Evolutionary conservation across 2,113 vertebrate species (phyloP).

Genomic region (Irena cyanogastra): DNA sequence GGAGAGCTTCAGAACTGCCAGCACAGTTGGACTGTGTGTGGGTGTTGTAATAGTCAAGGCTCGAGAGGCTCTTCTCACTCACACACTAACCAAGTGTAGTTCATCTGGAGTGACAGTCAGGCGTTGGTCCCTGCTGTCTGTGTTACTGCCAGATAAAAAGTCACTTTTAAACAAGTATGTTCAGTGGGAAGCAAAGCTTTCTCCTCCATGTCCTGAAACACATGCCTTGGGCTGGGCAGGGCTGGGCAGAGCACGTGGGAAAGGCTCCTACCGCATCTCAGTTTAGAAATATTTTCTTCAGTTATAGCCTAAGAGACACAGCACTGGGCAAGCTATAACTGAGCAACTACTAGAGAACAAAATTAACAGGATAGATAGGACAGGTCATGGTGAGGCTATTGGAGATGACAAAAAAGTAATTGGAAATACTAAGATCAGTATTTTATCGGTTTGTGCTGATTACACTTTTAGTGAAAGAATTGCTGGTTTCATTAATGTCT

Average conservation of each 20-base stretch:
- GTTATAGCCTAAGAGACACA: not conserved
- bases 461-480: not conserved
- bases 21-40: conserved; percentile 12
- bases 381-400: not conserved
- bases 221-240: not conserved
- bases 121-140: not conserved
- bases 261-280: not conserved
- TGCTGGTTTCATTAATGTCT: not conserved
- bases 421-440: not conserved
- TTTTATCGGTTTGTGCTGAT: not conserved
- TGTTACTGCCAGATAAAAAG: not conserved
- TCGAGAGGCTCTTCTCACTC: conserved; percentile 21
- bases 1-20: conserved; percentile 7
- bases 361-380: not conserved
- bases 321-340: not conserved
- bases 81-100: not conserved
- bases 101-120: conserved; percentile 53
- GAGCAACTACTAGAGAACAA: not conserved
- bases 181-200: not conserved
- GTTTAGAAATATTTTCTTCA: not conserved
- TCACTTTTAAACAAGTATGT: not conserved
- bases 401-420: not conserved
- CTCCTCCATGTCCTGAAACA: not conserved
- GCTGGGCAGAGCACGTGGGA: not conserved
- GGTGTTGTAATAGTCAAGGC: not conserved